These are phyloP conservation scores for Bombus affinis DNA, from an alignment of 1,140 invertebrate genomes.

Conservation along the genomic window DNA sequence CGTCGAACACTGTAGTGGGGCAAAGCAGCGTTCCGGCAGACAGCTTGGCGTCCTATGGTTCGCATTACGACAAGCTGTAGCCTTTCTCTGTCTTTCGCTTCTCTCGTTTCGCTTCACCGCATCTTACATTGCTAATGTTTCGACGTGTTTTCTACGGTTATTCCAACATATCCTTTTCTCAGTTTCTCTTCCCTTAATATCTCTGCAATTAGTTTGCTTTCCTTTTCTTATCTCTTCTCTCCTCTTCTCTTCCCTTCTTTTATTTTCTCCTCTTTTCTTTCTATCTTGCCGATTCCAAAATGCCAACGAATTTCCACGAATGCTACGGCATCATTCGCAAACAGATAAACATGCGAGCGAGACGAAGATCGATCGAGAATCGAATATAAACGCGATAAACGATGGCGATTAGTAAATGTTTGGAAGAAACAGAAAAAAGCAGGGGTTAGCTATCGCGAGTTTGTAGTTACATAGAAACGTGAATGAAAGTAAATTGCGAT, in stretches of 20 bases:
- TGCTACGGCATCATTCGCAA: too few relatives aligned
- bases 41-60: constrained; percentile 82
- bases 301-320: too few relatives aligned
- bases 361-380: too few relatives aligned
- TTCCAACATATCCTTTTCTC: not conserved
- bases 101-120: constrained; percentile 52
- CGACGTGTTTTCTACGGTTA: not conserved
- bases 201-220: not conserved
- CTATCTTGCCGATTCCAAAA: too few relatives aligned
- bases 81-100: constrained; percentile 77
- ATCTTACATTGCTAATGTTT: constrained; percentile 9
- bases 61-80: constrained; percentile 78
- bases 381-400: too few relatives aligned
- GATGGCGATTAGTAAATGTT: too few relatives aligned
- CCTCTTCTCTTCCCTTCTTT: not conserved
- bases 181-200: not conserved
- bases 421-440: too few relatives aligned
- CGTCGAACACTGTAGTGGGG: constrained; percentile 69
- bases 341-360: too few relatives aligned
- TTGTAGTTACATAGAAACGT: not conserved
- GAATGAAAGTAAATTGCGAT: not conserved
- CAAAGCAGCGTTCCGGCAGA: constrained; percentile 79
- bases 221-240: not conserved
- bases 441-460: too few relatives aligned
- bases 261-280: not conserved